A percentile compares a stretch with the other conserved stretches of the same genome.
Conservation (phyloP, 2,797 vertebrate genomes). For the Agapornis canus region DNA sequence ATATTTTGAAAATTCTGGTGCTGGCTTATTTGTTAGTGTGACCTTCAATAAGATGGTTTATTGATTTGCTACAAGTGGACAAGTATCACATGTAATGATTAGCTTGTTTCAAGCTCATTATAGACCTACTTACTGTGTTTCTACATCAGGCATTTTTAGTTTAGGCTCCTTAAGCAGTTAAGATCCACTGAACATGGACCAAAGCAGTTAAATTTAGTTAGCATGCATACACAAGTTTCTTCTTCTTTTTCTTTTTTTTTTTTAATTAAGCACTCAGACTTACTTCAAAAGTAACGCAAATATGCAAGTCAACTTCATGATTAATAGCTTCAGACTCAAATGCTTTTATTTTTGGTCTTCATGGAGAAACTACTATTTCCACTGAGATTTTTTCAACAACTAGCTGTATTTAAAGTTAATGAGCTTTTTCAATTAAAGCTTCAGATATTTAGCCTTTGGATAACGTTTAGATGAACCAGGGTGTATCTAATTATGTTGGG, state of each 20-base stretch:
- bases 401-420: constrained; percentile 77
- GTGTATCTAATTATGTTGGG: constrained; percentile 69
- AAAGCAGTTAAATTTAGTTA: constrained; percentile 26
- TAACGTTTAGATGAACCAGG: constrained; percentile 72
- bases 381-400: constrained; percentile 60
- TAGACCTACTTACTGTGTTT: neutral
- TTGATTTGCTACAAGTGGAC: neutral
- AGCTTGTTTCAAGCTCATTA: neutral
- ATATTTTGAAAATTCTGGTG: neutral
- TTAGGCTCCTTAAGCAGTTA: neutral
- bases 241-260: neutral
- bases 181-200: neutral
- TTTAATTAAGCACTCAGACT: constrained; percentile 11
- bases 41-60: neutral
- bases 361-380: constrained; percentile 66
- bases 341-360: constrained; percentile 61
- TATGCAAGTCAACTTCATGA: constrained; percentile 59
- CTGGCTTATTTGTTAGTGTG: neutral
- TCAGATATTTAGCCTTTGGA: constrained; percentile 78
- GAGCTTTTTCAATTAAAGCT: constrained; percentile 77
- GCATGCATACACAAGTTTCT: constrained; percentile 14
- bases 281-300: constrained; percentile 54
- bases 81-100: neutral
- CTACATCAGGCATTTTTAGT: neutral
- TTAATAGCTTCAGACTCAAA: constrained; percentile 56